Base-by-base conservation (phyloP, 2,888 invertebrate genomes). In the Orchesella flavescens region DNA sequence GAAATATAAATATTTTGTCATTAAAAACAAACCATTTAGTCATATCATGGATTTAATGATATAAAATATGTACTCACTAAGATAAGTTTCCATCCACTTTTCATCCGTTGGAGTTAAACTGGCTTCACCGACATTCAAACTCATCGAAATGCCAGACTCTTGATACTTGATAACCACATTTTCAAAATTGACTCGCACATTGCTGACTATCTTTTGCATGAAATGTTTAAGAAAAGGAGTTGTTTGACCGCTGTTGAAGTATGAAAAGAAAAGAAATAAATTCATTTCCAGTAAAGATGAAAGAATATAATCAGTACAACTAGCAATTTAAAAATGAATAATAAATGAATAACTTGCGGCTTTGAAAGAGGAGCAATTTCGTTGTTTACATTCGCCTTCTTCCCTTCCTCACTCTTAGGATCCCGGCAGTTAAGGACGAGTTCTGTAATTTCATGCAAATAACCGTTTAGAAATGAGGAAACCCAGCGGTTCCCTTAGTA, bases 121-220 rank as follows among this genome's bases (percentile, higher is more conserved):
- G 24, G 97, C 92, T 86, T 95, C 94, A 90, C 96, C 96, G 1
- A 97, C 94, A 90, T 98, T 98, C 89, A 98, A 93, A 0, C 97
- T 97, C 55, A 98, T 92, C 0, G 98, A 97, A 88, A 98, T 96
- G 90, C 98, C 98, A 89, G 98, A 98, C 89, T 98, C 98, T 1
- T 97, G 96, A 90, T 97, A 98, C 90, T 98, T 98, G 19, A 98
- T 92, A 85, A 98, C 97, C 59, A 98, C 93, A 90, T 98, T 98
- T 90, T 97, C 96, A 88, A 97, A 96, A 84, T 95, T 93, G 65
- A 98, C 93, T 19, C 94, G 93, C 63, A 98, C 96, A 90, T 98
- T 98, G 91, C 95, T 96, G n/a, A 97, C 94, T 75, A 98, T 95
- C 90, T 96, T 95, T 86, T 95, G 95, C 7, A 97, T 94, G 69